Conservation (phyloP, 2,888 invertebrate genomes). For the Agrotis ipsilon region DNA sequence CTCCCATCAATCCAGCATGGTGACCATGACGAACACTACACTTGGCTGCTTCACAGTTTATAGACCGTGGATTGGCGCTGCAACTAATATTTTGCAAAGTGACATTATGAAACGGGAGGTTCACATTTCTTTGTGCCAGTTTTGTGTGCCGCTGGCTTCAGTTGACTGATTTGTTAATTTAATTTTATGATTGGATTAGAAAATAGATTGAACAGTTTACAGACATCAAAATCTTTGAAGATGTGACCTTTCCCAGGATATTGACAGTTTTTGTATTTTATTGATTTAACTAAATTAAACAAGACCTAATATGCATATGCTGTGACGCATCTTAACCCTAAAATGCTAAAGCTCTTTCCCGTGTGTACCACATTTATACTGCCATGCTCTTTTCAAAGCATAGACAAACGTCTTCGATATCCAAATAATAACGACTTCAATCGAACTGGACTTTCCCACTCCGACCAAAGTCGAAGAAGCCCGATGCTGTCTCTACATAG, state of each 20-base stretch:
- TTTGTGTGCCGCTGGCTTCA: slow-evolving; percentile 21
- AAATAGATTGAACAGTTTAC: neutral
- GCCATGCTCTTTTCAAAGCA: neutral
- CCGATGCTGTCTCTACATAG: slow-evolving; percentile 23
- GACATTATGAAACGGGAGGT: slow-evolving; percentile 52
- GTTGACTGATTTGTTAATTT: slow-evolving; percentile 35
- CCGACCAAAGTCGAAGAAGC: slow-evolving; percentile 32
- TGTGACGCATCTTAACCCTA: neutral
- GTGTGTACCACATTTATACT: neutral
- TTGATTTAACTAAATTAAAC: neutral
- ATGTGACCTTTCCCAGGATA: too few relatives aligned
- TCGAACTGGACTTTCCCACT: slow-evolving; percentile 11
- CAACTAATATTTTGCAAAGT: slow-evolving; percentile 56
- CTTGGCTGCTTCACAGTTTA: slow-evolving; percentile 62
- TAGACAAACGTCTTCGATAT: slow-evolving; percentile 14
- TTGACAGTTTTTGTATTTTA: too few relatives aligned
- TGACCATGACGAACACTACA: slow-evolving; percentile 76
- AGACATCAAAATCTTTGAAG: too few relatives aligned
- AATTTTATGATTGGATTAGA: slow-evolving; percentile 3
- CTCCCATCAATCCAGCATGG: slow-evolving; percentile 74
- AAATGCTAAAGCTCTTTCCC: neutral
- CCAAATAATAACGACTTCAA: slow-evolving; percentile 21
- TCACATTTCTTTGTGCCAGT: slow-evolving; percentile 54
- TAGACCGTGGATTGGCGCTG: slow-evolving; percentile 60
- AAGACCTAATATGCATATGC: too few relatives aligned